These are phyloP conservation scores for Stenurella melanura DNA, from an alignment of 2,888 invertebrate genomes.

Conservation along the genomic window DNA sequence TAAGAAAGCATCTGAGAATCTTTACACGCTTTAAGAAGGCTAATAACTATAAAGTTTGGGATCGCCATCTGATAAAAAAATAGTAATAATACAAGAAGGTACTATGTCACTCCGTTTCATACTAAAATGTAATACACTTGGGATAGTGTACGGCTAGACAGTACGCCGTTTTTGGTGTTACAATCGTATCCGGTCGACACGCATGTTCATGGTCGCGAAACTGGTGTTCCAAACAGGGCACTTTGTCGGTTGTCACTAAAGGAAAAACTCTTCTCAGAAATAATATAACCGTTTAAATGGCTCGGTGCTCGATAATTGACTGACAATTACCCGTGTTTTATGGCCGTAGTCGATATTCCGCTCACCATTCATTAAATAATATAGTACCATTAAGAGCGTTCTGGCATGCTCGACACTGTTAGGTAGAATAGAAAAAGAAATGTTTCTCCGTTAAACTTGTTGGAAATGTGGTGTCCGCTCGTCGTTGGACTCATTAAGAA, in stretches of 20 bases:
- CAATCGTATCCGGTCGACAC: slow-evolving; percentile 34
- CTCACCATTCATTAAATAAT: slow-evolving; percentile 48
- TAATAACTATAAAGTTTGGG: too few species aligned
- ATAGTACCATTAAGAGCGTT: slow-evolving; percentile 38
- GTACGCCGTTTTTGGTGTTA: slow-evolving; percentile 37
- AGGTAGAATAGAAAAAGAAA: slow-evolving; percentile 12
- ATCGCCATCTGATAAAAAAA: background rate
- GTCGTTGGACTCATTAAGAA: slow-evolving; percentile 29
- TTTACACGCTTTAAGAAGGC: too few species aligned
- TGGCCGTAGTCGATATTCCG: slow-evolving; percentile 45
- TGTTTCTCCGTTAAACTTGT: slow-evolving; percentile 1
- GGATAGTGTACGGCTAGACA: slow-evolving; percentile 31
- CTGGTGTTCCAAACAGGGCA: slow-evolving; percentile 51
- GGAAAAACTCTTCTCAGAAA: slow-evolving; percentile 52
- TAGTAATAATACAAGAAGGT: slow-evolving; percentile 13
- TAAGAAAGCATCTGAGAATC: too few species aligned
- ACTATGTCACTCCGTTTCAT: slow-evolving; percentile 24
- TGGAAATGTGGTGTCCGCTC: slow-evolving; percentile 16
- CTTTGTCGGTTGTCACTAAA: slow-evolving; percentile 48
- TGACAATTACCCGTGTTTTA: slow-evolving; percentile 59
- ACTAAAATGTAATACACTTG: slow-evolving; percentile 18
- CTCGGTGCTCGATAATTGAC: slow-evolving; percentile 55
- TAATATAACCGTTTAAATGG: slow-evolving; percentile 36
- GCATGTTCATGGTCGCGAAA: slow-evolving; percentile 40
- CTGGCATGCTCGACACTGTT: slow-evolving; percentile 14